Base-by-base conservation (phyloP, 2,888 invertebrate genomes). In the Liodrosophila aerea region DNA sequence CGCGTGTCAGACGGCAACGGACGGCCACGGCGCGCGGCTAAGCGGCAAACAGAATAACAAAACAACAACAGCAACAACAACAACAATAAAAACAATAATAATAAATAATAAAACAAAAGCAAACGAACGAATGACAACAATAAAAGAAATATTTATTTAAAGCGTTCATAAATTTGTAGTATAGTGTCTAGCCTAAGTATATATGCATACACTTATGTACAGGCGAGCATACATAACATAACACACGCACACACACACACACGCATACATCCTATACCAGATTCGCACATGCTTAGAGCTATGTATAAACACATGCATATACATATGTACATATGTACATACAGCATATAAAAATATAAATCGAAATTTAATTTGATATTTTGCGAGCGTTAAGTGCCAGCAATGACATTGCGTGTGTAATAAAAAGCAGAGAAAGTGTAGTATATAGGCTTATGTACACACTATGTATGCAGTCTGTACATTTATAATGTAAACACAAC, bases 1-100 rank as follows among this genome's bases (percentile, higher is more conserved):
- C 87, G 89, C 88, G 89, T 89, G 88, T 87, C 87, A 89, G 88
- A 88, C 88, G 37, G 82, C 73, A 82, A 58, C 65, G 65, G 69
- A 67, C 58, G 70, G 69, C 61, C 40, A 65, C 68, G 68, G 70
- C 67, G 70, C 69, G 78, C 65, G 76, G 67, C 66, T 54, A 65
- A 61, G 67, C 75, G 70, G 76, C 78, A 63, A 69, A 50, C 49
- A 63, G 36, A 62, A 47, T 46, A 68, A 46, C 27, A 18, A 40
- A 47, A 53, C 8, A 39, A 43, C 13, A 7, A 27, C 18, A 31
- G 45, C 29, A 59, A 11, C n/a, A 52, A 50, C 4, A 46, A 47
- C 7, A 16, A 36, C 7, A 47, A 34, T n/a, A 44, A 31, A 37
- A 33, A 47, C 33, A 49, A 13, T 18, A 34, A 40, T n/a, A 65